Evolutionary conservation across 1,140 invertebrate genomes (phyloP).

Genomic region (Aphelenchoides fujianensis): DNA sequence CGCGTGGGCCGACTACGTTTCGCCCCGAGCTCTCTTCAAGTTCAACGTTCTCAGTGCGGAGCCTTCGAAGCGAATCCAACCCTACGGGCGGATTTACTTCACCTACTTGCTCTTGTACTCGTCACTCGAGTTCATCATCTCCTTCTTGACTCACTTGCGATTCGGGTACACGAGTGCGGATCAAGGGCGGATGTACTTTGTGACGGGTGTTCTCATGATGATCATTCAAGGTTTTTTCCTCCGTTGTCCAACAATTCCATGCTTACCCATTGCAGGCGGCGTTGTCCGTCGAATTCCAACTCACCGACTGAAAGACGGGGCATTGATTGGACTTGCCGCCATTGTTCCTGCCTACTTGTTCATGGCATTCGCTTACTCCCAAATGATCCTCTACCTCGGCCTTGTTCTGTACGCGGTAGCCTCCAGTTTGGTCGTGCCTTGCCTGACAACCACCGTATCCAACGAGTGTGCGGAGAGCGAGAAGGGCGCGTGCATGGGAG

Average conservation of each 20-base stretch:
- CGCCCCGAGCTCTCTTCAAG: slow-evolving; percentile 70
- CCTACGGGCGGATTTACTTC: slow-evolving; percentile 83
- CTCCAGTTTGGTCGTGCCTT: slow-evolving; percentile 88
- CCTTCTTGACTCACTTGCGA: slow-evolving; percentile 88
- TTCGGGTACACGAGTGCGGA: slow-evolving; percentile 89
- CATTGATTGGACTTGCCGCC: slow-evolving; percentile 75
- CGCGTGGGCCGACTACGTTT: slow-evolving; percentile 68
- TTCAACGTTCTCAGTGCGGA: slow-evolving; percentile 65
- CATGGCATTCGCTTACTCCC: slow-evolving; percentile 73
- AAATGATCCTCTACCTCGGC: slow-evolving; percentile 72
- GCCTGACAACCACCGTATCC: slow-evolving; percentile 83
- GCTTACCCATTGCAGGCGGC: slow-evolving; percentile 65
- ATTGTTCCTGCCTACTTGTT: slow-evolving; percentile 83
- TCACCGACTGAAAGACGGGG: slow-evolving; percentile 74
- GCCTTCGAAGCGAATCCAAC: slow-evolving; percentile 68
- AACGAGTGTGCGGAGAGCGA: slow-evolving; percentile 72
- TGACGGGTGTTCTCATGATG: slow-evolving; percentile 87
- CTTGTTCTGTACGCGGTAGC: slow-evolving; percentile 83
- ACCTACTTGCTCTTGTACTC: slow-evolving; percentile 93
- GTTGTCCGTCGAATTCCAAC: slow-evolving; percentile 77
- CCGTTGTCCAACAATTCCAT: neutral
- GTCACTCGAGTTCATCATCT: slow-evolving; percentile 92
- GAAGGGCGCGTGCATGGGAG: slow-evolving; percentile 66
- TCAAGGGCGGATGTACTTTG: slow-evolving; percentile 95
- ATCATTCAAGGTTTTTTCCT: slow-evolving; percentile 74